A percentile compares a stretch with the other conserved stretches of the same genome.
Evolutionary conservation across 2,113 vertebrate species (phyloP).

Genomic region (Hepsetus odoe): DNA sequence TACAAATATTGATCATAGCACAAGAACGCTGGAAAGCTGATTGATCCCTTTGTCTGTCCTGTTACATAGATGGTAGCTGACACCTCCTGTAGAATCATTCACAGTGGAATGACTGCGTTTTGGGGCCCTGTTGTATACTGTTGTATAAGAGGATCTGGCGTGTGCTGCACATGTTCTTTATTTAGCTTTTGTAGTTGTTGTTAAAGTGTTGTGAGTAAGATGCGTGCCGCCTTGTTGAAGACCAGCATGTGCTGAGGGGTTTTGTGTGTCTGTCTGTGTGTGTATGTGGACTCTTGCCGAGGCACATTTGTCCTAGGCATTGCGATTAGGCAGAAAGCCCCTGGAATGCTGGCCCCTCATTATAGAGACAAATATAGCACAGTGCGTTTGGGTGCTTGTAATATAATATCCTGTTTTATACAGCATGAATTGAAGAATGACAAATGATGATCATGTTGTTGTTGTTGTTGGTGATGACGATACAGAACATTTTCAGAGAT

Average conservation of each 20-base stretch:
- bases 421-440: conserved; percentile 65
- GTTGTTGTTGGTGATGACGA: conserved; percentile 24
- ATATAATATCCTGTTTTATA: conserved; percentile 60
- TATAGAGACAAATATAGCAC: conserved; percentile 70
- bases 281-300: background rate
- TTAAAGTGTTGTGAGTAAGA: conserved; percentile 48
- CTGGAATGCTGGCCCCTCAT: conserved; percentile 67
- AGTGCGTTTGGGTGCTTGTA: conserved; percentile 52
- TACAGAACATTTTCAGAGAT: background rate
- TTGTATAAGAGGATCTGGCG: conserved; percentile 26
- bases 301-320: conserved; percentile 64
- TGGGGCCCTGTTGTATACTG: conserved; percentile 36
- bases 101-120: conserved; percentile 44
- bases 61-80: conserved; percentile 62
- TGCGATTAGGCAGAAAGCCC: conserved; percentile 65
- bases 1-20: conserved; percentile 63
- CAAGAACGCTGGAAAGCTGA: conserved; percentile 53
- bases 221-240: conserved; percentile 45
- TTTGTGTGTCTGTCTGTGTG: conserved; percentile 1
- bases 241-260: conserved; percentile 39
- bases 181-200: conserved; percentile 54
- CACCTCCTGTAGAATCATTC: conserved; percentile 42
- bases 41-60: conserved; percentile 38
- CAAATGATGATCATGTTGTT: conserved; percentile 55
- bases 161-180: conserved; percentile 42